Percentiles rank a stretch among this genome's conserved stretches.
These are phyloP conservation scores for Proctacanthus coquilletti DNA, from an alignment of 1,140 invertebrate genomes.

Conservation along the genomic window DNA sequence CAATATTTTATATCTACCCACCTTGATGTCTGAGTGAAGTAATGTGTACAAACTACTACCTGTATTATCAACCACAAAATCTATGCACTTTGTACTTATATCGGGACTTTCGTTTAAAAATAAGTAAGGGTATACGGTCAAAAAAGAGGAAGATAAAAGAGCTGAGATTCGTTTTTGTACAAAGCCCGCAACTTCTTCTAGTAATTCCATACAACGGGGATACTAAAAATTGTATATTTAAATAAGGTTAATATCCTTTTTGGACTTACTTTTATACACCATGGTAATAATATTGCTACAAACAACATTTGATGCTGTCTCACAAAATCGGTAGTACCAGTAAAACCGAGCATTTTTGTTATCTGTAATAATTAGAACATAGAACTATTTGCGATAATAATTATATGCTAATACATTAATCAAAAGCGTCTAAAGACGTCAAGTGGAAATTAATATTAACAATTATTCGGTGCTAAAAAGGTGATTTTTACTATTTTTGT, in stretches of 20 bases:
- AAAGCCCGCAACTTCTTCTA: constrained; percentile 41
- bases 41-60: constrained; percentile 34
- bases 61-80: constrained; percentile 39
- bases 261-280: constrained; percentile 25
- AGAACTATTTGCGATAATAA: neutral
- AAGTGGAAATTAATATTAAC: too few species aligned
- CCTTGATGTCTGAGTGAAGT: constrained; percentile 34
- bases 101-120: constrained; percentile 41
- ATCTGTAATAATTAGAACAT: neutral
- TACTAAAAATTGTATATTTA: constrained; percentile 18
- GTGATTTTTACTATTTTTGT: neutral
- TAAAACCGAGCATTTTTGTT: constrained; percentile 10
- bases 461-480: too few species aligned
- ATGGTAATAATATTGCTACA: constrained; percentile 31
- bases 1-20: constrained; percentile 13
- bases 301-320: constrained; percentile 23
- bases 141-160: constrained; percentile 42
- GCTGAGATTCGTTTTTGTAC: constrained; percentile 38
- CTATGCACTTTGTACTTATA: constrained; percentile 37
- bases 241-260: neutral
- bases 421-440: too few species aligned
- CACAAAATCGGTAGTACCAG: constrained; percentile 23
- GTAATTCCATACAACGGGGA: constrained; percentile 35
- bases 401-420: neutral
- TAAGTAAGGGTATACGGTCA: constrained; percentile 46